Evolutionary conservation across 64 coral and sea anemone species (phyloP), one percentile per base, ranked within the genome.

Genomic region (Orbicella faveolata): DNA sequence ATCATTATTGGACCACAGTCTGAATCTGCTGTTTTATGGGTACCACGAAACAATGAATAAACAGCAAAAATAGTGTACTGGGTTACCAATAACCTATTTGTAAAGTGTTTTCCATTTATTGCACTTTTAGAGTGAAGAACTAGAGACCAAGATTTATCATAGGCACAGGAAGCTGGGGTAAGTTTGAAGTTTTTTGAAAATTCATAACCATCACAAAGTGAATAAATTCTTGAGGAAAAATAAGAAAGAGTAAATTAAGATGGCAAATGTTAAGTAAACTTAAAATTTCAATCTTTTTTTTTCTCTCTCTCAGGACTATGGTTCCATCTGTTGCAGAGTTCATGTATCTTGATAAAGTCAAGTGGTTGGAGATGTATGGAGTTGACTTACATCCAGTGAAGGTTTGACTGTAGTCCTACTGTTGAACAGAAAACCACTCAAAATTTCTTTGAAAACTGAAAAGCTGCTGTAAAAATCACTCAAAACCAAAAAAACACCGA

Each of bases 281-380:
- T 2, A 41, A 2, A 41, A 35, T 13, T 18, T 17, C 1, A 75
- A 64, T 52, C 61, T 13, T 89, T 1, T 94, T 1, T 94, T 10
- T 69, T 76, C 63, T 70, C 89, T 77, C n/a, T 77, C 2, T 2
- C 39, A 99, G 97, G n/a, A 85, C 66, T 64, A 91, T 99, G 73
- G 97, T 99, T 86, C 97, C 97, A 69, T 95, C 97, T 15, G 97
- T 95, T 35, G 94, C 94, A 82, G 97, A 99, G 83, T 79, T 93
- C 19, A 95, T 95, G 94, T 99, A 95, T 81, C 91, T 99, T 51
- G 97, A 99, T 77, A 99, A 95, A 89, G 75, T 93, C 21, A 99
- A 99, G 78, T 99, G 97, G 97, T 41, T 99, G 75, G 97, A 99
- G 77, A 93, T 99, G 91, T 99, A 99, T 79, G 97, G 97, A 25